Evolutionary conservation across 2,113 vertebrate species (phyloP), one percentile per base, ranked within the genome.

Genomic region (Pampusana beccarii): DNA sequence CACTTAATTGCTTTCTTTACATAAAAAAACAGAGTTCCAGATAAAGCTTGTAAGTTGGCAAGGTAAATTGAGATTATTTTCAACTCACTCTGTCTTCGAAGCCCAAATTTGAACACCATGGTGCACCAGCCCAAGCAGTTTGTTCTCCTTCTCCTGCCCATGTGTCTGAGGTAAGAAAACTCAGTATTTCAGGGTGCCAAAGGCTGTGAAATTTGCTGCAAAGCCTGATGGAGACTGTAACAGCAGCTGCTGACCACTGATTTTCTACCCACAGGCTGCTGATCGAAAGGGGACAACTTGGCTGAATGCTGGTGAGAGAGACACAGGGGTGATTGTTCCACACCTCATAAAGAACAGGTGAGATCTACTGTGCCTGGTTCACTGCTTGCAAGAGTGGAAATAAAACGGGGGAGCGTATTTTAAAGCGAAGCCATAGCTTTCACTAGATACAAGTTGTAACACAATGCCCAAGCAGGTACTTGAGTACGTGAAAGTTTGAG

Each of bases 281-380:
- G 38, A 23, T 71, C 20, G 61, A 64, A 56, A 46, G 13, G 17
- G 21, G 8, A 3, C 2, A 50, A 24, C 21, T 5, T 44, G 36
- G 44, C 36, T 36, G 24, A 24, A 3, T 0, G 1, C 2, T 25
- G 11, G 0, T 5, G 16, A 21, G 8, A 9, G 15, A n/a, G 67
- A 21, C 9, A 12, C 4, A 1, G 9, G 31, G 23, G 12, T 48
- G 58, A 34, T 6, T 16, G 3, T 61, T 16, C 65, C 42, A 4
- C 23, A 31, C 1, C 0, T 38, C 12, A 4, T 1, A 34, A 69
- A 70, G 18, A 57, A 44, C 70, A 85, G 25, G 8, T 62, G 46
- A 90, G 56, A 3, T 36, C 31, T 36, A 0, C 12, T 65, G 44
- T 61, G 34, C 40, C 40, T 0, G 0, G 2, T 50, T 61, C 80